Evolutionary conservation across 2,797 vertebrate species (phyloP), one percentile per base, ranked within the genome.

Genomic region (Lutjanus argentimaculatus): DNA sequence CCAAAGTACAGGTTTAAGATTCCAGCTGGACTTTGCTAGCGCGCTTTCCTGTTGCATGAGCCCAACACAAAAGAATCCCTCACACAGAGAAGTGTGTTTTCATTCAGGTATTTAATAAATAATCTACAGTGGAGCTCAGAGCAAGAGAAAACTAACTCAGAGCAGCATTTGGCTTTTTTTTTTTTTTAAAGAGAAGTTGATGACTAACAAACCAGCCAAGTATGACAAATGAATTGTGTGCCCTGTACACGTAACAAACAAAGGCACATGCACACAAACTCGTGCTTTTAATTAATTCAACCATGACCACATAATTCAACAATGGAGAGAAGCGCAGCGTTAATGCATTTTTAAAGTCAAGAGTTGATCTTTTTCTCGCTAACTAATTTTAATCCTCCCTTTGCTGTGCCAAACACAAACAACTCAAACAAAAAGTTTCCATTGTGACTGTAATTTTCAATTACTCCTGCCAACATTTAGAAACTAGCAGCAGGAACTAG

Each of bases 131-230:
- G 45, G 45, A 75, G 61, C 58, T 78, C 46, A 11, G 51, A 64
- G 66, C 9, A 52, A 17, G 51, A 19, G 71, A 80, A 30, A 75
- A 43, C 57, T 46, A 40, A 64, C 45, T 67, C 67, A 0, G 6
- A 63, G 42, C 66, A 62, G 30, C 55, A 65, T 74, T 80, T 56
- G 40, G 55, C 61, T 79, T 82, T 11, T 43, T 62, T 73, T 67
- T 74, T 67, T 49, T 69, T 72, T 73, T 64, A n/a, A 4, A 1
- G 9, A 67, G 1, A 84, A 83, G 67, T 42, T 83, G 57, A 72
- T 76, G 82, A 86, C 82, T 64, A 82, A 85, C 53, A 88, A 90
- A 91, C 62, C 70, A 86, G 59, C 62, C 62, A 78, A 89, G 84
- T 83, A 75, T 88, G 80, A 88, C 83, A 88, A 86, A 91, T 87